phyloP scores from a whole-genome alignment of 2,888 invertebrate species.

The Amblyteles armatorius region DNA sequence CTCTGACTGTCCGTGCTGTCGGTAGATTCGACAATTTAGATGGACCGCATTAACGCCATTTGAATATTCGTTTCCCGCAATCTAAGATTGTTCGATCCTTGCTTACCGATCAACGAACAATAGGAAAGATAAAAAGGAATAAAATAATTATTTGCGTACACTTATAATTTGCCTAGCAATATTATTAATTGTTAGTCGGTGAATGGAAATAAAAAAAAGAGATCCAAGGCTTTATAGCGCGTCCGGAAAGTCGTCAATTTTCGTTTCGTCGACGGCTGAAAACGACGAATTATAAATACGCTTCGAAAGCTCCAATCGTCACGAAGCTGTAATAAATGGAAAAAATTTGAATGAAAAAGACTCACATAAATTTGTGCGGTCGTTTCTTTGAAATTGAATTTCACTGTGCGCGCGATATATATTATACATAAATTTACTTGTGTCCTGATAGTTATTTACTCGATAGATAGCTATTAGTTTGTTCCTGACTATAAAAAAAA shows the following conservation, averaged over 20 bases:
- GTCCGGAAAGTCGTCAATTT: slow-evolving; percentile 16
- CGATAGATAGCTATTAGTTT: slow-evolving; percentile 73
- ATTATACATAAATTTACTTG: slow-evolving; percentile 65
- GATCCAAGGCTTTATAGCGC: slow-evolving; percentile 29
- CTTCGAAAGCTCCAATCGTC: slow-evolving; percentile 29
- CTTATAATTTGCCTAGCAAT: slow-evolving; percentile 10
- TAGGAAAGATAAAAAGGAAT: not conserved
- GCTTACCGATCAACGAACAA: slow-evolving; percentile 21
- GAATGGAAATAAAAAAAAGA: slow-evolving; percentile 18
- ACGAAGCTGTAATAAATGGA: slow-evolving; percentile 10
- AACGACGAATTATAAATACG: not conserved
- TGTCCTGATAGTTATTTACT: slow-evolving; percentile 71
- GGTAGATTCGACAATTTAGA: slow-evolving; percentile 44
- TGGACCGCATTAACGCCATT: slow-evolving; percentile 35
- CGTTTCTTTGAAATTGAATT: slow-evolving; percentile 70
- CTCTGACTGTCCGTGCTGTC: slow-evolving; percentile 46
- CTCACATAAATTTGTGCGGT: slow-evolving; percentile 24
- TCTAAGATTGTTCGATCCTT: slow-evolving; percentile 30
- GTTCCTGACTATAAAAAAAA: slow-evolving; percentile 74
- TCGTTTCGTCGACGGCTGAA: not conserved
- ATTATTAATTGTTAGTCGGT: slow-evolving; percentile 24
- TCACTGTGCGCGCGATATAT: slow-evolving; percentile 70
- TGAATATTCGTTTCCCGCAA: slow-evolving; percentile 16
- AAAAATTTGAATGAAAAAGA: slow-evolving; percentile 20
- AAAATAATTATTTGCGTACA: slow-evolving; percentile 29